phyloP scores from a whole-genome alignment of 2,888 invertebrate species.

The Andrena flavipes region DNA sequence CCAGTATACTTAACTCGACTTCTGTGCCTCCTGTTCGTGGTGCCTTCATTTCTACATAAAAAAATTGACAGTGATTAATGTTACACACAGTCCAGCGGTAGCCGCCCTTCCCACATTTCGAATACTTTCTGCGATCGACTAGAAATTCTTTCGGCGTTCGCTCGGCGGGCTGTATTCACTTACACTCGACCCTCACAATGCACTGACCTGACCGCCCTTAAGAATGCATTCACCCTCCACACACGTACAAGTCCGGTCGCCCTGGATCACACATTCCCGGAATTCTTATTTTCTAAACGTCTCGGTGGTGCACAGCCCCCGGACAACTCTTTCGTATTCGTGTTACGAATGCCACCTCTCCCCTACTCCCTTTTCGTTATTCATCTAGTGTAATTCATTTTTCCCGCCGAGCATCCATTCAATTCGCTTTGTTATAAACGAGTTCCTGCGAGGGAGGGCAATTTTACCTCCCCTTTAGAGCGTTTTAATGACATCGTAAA shows the following conservation, averaged over 20 bases:
- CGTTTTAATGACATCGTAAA: conserved; percentile 46
- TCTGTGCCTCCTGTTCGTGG: too few species aligned
- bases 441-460: conserved; percentile 14
- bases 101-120: too few species aligned
- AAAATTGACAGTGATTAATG: too few species aligned
- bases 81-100: too few species aligned
- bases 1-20: too few species aligned
- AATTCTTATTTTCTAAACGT: neutral
- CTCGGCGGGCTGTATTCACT: neutral
- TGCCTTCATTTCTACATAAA: too few species aligned
- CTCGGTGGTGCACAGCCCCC: neutral
- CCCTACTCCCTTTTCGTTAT: neutral
- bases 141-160: neutral
- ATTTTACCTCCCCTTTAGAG: conserved; percentile 16
- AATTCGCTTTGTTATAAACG: conserved; percentile 36
- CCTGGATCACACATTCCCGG: neutral
- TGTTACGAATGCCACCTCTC: neutral
- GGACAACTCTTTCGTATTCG: neutral
- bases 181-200: neutral
- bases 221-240: neutral
- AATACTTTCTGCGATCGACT: neutral
- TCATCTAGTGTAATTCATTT: conserved; percentile 10
- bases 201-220: conserved; percentile 9
- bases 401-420: conserved; percentile 3
- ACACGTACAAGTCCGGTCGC: neutral